A percentile compares a stretch with the other conserved stretches of the same genome.
phyloP scores from a whole-genome alignment of 2,113 vertebrate genomes.

The Podarcis cretensis region DNA sequence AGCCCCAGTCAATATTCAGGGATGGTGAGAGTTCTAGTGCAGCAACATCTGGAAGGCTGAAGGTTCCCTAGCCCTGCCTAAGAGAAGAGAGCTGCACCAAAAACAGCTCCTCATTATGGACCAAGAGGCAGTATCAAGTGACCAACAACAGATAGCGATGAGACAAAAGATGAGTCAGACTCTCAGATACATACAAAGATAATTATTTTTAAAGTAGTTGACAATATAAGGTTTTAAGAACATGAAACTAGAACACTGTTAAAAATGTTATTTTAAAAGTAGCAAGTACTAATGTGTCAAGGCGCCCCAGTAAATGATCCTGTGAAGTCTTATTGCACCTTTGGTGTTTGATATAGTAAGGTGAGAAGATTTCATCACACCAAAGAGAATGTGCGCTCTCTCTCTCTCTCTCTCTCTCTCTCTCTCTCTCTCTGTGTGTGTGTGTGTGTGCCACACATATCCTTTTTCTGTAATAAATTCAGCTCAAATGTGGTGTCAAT shows the following conservation, averaged over 20 bases:
- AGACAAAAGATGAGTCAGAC: background rate
- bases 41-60: no score
- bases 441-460: background rate
- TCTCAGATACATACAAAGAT: background rate
- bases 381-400: background rate
- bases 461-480: background rate
- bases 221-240: background rate
- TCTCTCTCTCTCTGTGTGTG: no score
- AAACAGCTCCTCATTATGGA: background rate
- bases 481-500: background rate
- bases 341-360: background rate
- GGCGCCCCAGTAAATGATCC: background rate
- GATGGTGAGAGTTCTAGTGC: no score
- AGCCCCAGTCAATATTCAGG: no score
- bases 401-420: no score
- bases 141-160: background rate
- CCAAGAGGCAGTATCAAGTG: no score
- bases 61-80: no score
- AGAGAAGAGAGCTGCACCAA: background rate
- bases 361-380: background rate
- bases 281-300: background rate
- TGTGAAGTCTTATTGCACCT: background rate
- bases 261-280: background rate
- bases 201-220: background rate
- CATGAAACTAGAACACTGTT: background rate